Percentiles rank a stretch among this genome's conserved stretches.
Conservation (phyloP, 2,113 vertebrate genomes). For the Otolemur garnettii region DNA sequence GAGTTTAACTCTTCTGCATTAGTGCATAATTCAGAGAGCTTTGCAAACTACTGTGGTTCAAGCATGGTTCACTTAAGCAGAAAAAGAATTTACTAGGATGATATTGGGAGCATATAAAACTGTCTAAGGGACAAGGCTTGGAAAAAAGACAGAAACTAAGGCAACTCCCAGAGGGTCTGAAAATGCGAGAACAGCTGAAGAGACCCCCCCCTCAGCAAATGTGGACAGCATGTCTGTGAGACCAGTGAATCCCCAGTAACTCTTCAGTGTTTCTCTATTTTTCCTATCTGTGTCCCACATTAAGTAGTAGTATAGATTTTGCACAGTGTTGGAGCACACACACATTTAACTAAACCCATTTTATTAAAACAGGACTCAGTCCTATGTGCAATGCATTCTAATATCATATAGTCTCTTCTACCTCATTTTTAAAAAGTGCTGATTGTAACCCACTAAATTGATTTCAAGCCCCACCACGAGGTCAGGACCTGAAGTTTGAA, state of each 20-base stretch:
- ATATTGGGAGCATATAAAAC: neutral
- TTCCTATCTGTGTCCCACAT: neutral
- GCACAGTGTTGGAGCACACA: neutral
- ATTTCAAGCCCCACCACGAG: constrained; percentile 41
- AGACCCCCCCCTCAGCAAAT: neutral
- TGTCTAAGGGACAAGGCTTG: neutral
- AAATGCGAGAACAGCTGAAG: neutral
- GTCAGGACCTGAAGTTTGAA: neutral
- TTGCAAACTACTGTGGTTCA: neutral
- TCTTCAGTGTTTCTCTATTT: neutral
- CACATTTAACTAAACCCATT: neutral
- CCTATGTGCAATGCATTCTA: neutral
- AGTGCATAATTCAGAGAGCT: neutral
- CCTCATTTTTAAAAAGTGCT: neutral
- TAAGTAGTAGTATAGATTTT: neutral
- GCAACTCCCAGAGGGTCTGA: neutral
- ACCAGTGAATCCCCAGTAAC: neutral
- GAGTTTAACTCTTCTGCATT: neutral
- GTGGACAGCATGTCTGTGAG: neutral
- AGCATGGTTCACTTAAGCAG: neutral
- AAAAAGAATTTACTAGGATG: neutral
- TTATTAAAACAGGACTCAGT: neutral
- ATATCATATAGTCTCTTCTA: neutral
- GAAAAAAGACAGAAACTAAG: neutral
- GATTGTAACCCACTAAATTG: neutral